Conservation (phyloP, 2,113 vertebrate genomes). For the Formicarius rufipectus region DNA sequence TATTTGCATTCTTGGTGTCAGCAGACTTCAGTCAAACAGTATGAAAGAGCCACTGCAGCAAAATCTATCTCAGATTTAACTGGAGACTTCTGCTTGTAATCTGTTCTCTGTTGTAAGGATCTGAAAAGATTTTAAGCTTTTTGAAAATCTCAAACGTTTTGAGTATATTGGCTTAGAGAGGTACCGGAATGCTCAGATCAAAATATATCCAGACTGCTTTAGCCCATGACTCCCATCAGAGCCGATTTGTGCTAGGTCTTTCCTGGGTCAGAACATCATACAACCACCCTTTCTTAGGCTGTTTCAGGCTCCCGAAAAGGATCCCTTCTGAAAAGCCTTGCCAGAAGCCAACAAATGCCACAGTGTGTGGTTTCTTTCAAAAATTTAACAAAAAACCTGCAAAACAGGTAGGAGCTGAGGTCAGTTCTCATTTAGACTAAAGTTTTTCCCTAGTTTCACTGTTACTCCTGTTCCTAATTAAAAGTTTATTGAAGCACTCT, state of each 20-base stretch:
- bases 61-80: slow-evolving; percentile 29
- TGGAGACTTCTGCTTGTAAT: slow-evolving; percentile 25
- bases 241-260: neutral
- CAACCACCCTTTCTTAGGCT: neutral
- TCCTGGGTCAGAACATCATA: neutral
- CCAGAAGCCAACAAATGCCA: neutral
- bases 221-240: neutral
- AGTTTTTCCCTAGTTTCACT: neutral
- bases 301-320: neutral
- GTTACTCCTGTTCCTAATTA: slow-evolving; percentile 21
- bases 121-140: slow-evolving; percentile 11
- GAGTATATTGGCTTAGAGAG: slow-evolving; percentile 5
- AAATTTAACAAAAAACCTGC: neutral
- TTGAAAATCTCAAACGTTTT: neutral
- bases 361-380: neutral
- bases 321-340: neutral
- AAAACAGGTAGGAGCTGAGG: neutral
- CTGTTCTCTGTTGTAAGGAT: neutral
- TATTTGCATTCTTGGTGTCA: slow-evolving; percentile 35
- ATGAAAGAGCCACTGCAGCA: neutral
- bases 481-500: slow-evolving; percentile 48
- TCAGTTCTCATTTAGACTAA: neutral
- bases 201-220: neutral
- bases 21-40: slow-evolving; percentile 24
- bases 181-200: neutral